Base-by-base conservation (phyloP, 2,888 invertebrate genomes). In the Acanthosepion pharaonis region DNA sequence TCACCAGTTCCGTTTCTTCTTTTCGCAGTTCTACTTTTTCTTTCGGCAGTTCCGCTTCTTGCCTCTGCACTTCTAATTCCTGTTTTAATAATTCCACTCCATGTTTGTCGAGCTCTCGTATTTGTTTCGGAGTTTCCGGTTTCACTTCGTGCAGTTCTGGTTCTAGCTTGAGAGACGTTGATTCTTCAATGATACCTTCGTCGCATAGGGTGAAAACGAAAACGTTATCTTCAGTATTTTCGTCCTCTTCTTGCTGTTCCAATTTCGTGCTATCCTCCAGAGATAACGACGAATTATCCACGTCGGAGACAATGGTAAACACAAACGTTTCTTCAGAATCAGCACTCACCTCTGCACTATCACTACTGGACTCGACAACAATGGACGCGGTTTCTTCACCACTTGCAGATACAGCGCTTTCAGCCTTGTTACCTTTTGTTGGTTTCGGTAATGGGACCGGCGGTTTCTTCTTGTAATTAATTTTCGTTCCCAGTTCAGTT, bases 371-470 rank as follows among this genome's bases (percentile, higher is more conserved):
- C 18, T 53, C 53, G 20, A n/a, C 53, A 33, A 93, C 28, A n/a
- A 53, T 9, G 18, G 51, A 93, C 20, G 93, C 28, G 23, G 25
- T 28, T 33, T 53, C 93, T 53, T 25, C 93, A 23, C 5, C 53
- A 20, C 18, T 25, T 51, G 48, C 25, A 49, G 49, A 93, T 33
- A n/a, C 53, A 20, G 0, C 49, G 28, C 18, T 18, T 28, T 28
- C 25, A 11, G n/a, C 49, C 53, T 53, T 18, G 51, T 5, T 18
- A 28, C 51, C 18, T 25, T 4, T n/a, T 3, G n/a, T 25, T 18
- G 93, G 28, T 49, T 93, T 93, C 18, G 93, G 93, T 28, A 93
- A 51, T 20, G 93, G 93, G n/a, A 93, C 93, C 20, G 93, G 93
- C 18, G 93, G n/a, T 51, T 93, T 93, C 20, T 93, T 92, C 49